Evolutionary conservation across 2,797 vertebrate species (phyloP), one percentile per base, ranked within the genome.

Genomic region (Psittacula echo): DNA sequence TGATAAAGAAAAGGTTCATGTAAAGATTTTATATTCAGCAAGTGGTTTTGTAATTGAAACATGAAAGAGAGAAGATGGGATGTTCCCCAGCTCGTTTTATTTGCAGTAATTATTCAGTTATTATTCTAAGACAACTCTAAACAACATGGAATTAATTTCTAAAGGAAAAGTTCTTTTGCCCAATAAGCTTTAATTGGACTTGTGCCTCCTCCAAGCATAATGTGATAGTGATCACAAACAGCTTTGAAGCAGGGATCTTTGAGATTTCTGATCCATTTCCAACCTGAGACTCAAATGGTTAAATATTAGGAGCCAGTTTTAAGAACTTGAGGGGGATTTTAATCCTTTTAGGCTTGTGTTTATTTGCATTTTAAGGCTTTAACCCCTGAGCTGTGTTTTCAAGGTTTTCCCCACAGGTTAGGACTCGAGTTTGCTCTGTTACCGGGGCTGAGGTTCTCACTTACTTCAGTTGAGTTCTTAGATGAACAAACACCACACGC

Each of bases 301-400:
- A 27, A 82, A 45, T 65, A 24, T 39, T 7, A 89, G 60, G 27
- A 78, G 47, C 42, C 81, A 68, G 30, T 29, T 89, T 81, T 64
- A 29, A 66, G 67, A 68, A 68, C 37, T 5, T 7, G 65, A 77
- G 44, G 13, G 5, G 0, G 3, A 42, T 37, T 42, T 5, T 0
- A n/a, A 64, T 47, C 21, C 14, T 30, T 54, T 53, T 41, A 53
- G 51, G 60, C 39, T 26, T 73, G 37, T 47, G 58, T 67, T 88
- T 90, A 22, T 91, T 84, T 86, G 71, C 62, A 68, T 84, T 60
- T 53, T n/a, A 48, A 90, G 47, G 50, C 67, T 85, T 72, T 60
- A 27, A 6, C 27, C 44, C 32, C n/a, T 10, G 21, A 58, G 34
- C 84, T 74, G 21, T 37, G 20, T 39, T 70, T 32, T 72, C 47